A percentile compares a stretch with the other conserved stretches of the same genome.
Evolutionary conservation across 1,140 invertebrate genomes (phyloP).

Genomic region (Drosophila ironensis): DNA sequence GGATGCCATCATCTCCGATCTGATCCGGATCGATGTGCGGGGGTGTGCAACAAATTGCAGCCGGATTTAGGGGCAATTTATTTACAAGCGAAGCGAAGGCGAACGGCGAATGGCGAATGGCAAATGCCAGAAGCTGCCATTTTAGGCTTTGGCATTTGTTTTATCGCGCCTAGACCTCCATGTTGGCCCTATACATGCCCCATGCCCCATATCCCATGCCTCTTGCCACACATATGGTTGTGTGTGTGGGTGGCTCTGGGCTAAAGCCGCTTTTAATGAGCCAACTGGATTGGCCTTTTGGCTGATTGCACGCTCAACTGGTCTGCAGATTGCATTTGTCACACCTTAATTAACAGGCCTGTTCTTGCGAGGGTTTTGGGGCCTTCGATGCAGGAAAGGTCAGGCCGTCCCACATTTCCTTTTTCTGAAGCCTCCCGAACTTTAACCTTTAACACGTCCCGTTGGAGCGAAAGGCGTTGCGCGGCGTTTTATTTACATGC

Average conservation of each 20-base stretch:
- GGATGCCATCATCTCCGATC: conserved; percentile 5
- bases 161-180: conserved; percentile 30
- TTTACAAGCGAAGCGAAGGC: conserved; percentile 8
- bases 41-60: conserved; percentile 59
- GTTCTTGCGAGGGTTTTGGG: background rate
- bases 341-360: conserved; percentile 60
- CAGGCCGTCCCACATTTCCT: background rate
- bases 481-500: conserved; percentile 36
- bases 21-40: background rate
- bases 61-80: conserved; percentile 54
- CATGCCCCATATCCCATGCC: background rate
- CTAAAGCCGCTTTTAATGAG: conserved; percentile 50
- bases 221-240: background rate
- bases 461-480: background rate
- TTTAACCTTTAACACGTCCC: conserved; percentile 30
- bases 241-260: conserved; percentile 3
- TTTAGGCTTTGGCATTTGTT: conserved; percentile 71
- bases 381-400: conserved; percentile 37
- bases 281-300: conserved; percentile 53
- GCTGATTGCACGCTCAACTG: conserved; percentile 40
- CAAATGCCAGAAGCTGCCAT: conserved; percentile 57
- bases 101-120: conserved; percentile 13
- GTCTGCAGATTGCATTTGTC: conserved; percentile 59
- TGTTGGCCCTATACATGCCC: background rate
- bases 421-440: conserved; percentile 16